Percentiles rank a stretch among this genome's conserved stretches.
Conservation (phyloP, 2,888 invertebrate species). For the Drosophila demipolita region DNA sequence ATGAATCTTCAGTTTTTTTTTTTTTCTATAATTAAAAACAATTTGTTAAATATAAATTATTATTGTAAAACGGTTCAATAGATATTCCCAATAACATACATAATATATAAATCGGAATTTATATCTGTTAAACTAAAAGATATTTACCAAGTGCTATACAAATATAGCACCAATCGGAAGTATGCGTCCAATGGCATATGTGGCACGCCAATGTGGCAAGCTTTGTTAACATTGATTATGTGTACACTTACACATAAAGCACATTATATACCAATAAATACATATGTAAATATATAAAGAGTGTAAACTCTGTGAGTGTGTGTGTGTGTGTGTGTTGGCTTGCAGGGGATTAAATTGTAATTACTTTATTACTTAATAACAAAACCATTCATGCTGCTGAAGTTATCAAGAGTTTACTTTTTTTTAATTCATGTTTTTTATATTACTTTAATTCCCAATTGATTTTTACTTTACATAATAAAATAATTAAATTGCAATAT, state of each 20-base stretch:
- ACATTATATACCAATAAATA: slow-evolving; percentile 2
- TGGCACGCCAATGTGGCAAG: slow-evolving; percentile 45
- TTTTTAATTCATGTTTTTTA: slow-evolving; percentile 16
- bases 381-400: slow-evolving; percentile 75
- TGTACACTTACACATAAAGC: not conserved
- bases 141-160: not conserved
- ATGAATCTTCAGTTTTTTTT: no score
- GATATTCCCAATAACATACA: no score
- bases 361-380: slow-evolving; percentile 81
- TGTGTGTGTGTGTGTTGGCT: slow-evolving; percentile 33
- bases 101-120: not conserved
- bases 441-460: slow-evolving; percentile 48
- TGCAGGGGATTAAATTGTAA: slow-evolving; percentile 73
- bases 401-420: slow-evolving; percentile 62
- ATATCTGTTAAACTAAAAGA: not conserved
- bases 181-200: slow-evolving; percentile 1
- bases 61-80: no score
- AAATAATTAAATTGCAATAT: slow-evolving; percentile 20
- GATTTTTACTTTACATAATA: slow-evolving; percentile 46
- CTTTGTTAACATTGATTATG: slow-evolving; percentile 25
- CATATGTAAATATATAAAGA: slow-evolving; percentile 6
- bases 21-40: no score
- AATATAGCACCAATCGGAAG: slow-evolving; percentile 17
- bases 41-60: no score
- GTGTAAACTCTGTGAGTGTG: slow-evolving; percentile 4